Percentiles rank a stretch among this genome's conserved stretches.
These are phyloP conservation scores for Acinonyx jubatus DNA, from an alignment of 2,113 vertebrate species.

Conservation along the genomic window DNA sequence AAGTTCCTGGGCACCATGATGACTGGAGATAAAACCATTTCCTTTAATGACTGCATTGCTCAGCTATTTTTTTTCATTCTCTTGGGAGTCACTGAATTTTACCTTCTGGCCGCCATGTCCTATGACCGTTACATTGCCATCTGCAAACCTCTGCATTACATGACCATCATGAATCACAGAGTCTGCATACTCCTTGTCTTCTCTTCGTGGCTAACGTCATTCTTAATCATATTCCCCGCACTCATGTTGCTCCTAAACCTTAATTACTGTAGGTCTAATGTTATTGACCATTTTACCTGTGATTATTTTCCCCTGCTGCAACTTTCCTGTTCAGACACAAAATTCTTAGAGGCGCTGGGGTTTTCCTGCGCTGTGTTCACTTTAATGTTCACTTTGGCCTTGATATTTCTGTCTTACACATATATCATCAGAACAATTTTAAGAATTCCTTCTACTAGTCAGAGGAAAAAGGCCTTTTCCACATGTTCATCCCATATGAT, in stretches of 20 bases:
- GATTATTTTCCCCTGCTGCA: conserved; percentile 58
- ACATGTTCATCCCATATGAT: conserved; percentile 66
- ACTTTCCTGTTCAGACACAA: conserved; percentile 60
- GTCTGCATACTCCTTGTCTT: conserved; percentile 26
- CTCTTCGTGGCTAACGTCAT: conserved; percentile 6
- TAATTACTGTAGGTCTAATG: conserved; percentile 34
- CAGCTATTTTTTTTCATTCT: conserved; percentile 70
- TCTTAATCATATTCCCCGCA: conserved; percentile 37
- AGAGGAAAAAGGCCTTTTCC: conserved; percentile 71
- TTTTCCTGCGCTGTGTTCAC: conserved; percentile 61
- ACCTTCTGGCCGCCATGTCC: conserved; percentile 67
- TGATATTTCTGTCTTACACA: conserved; percentile 46
- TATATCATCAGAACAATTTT: conserved; percentile 49
- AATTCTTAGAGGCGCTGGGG: neutral
- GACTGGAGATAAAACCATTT: conserved; percentile 58
- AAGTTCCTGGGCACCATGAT: conserved; percentile 61
- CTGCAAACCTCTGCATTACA: conserved; percentile 69
- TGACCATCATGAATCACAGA: conserved; percentile 49
- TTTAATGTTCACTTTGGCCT: conserved; percentile 51
- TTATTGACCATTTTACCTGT: conserved; percentile 67
- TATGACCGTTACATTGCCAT: conserved; percentile 65
- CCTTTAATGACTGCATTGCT: conserved; percentile 44
- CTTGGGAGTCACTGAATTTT: conserved; percentile 60
- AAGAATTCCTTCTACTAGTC: conserved; percentile 50
- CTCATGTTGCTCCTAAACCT: neutral